These are phyloP conservation scores for Operophtera brumata DNA, from an alignment of 2,888 invertebrate genomes.

Conservation along the genomic window DNA sequence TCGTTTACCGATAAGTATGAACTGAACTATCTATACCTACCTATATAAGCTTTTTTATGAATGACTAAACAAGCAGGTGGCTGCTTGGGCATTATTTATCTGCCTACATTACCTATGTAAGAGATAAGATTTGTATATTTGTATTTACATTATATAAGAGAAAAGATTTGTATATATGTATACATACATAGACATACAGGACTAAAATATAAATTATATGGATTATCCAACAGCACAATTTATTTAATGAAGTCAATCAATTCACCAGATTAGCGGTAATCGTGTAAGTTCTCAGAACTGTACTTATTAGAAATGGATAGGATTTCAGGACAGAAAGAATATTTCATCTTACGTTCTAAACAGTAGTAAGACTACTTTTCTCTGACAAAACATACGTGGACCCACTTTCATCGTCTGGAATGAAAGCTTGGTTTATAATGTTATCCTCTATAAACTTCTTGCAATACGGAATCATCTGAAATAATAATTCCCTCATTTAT, in stretches of 20 bases:
- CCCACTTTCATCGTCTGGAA: constrained; percentile 38
- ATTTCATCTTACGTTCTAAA: background rate
- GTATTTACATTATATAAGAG: too few relatives aligned
- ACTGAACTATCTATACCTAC: too few relatives aligned
- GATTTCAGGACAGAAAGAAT: background rate
- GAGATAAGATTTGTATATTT: too few relatives aligned
- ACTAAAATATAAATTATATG: too few relatives aligned
- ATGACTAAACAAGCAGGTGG: too few relatives aligned
- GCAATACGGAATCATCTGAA: constrained; percentile 62
- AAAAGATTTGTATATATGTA: too few relatives aligned
- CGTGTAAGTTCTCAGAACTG: background rate
- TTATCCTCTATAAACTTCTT: constrained; percentile 60
- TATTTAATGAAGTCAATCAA: background rate
- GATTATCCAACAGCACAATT: too few relatives aligned
- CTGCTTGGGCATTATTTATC: too few relatives aligned
- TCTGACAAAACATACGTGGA: constrained; percentile 26
- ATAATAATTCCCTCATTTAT: constrained; percentile 2
- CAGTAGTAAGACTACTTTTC: constrained; percentile 12
- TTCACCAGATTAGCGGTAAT: background rate
- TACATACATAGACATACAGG: too few relatives aligned
- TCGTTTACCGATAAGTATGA: background rate
- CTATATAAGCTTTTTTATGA: too few relatives aligned
- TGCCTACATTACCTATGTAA: too few relatives aligned
- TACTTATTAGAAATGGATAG: background rate
- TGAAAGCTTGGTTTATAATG: constrained; percentile 48